Percentiles rank a stretch among this genome's conserved stretches.
Evolutionary conservation across 2,797 vertebrate species (phyloP).

Genomic region (Cyclopterus lumpus): DNA sequence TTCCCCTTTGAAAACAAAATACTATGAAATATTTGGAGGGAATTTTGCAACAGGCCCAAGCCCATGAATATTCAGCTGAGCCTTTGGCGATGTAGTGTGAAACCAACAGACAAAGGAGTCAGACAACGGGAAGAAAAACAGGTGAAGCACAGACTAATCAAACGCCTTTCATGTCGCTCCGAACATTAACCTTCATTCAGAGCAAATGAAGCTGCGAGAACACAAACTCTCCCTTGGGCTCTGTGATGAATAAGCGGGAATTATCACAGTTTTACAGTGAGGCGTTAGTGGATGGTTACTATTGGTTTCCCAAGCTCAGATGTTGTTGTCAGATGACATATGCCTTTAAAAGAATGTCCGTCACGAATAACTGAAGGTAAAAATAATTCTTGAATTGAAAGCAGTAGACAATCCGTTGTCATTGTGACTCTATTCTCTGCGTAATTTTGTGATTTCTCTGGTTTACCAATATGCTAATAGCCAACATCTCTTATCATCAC

Average conservation of each 20-base stretch:
- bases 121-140: conserved; percentile 61
- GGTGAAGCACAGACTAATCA: conserved; percentile 70
- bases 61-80: conserved; percentile 74
- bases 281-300: conserved; percentile 18
- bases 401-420: neutral
- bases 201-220: conserved; percentile 64
- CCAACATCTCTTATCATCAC: conserved; percentile 33
- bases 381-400: conserved; percentile 1
- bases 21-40: conserved; percentile 63
- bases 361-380: conserved; percentile 10
- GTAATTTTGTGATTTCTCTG: neutral
- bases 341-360: neutral
- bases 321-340: neutral
- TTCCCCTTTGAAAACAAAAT: conserved; percentile 64
- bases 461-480: conserved; percentile 23
- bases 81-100: conserved; percentile 56
- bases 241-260: conserved; percentile 45
- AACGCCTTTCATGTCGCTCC: conserved; percentile 60
- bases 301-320: conserved; percentile 7
- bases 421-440: conserved; percentile 1
- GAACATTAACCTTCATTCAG: conserved; percentile 72
- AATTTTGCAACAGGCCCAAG: conserved; percentile 45
- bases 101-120: conserved; percentile 65
- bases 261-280: conserved; percentile 54
- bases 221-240: conserved; percentile 44